Evolutionary conservation across 2,797 vertebrate species (phyloP).

Genomic region (Anisognathus igniventris): DNA sequence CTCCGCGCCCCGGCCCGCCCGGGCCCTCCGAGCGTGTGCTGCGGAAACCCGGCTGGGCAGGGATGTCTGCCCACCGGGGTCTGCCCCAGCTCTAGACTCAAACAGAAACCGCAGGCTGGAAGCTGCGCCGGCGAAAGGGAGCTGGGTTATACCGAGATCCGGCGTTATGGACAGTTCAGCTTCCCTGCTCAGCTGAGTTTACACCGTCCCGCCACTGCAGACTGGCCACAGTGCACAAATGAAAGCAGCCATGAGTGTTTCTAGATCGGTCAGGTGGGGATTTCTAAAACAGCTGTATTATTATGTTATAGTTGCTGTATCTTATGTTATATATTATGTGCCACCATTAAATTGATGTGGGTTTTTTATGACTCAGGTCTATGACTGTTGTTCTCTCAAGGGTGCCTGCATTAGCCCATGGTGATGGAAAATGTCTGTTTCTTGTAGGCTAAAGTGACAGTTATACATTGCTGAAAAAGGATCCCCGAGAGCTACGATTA

Average conservation of each 20-base stretch:
- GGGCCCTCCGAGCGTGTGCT: not conserved
- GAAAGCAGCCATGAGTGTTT: not conserved
- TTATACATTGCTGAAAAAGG: not conserved
- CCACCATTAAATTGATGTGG: not conserved
- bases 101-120: not conserved
- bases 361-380: not conserved
- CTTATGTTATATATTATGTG: not conserved
- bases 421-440: not conserved
- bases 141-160: not conserved
- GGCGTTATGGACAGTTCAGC: rapidly evolving
- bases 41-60: rapidly evolving
- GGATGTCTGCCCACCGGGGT: rapidly evolving
- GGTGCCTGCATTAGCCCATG: not conserved
- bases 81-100: rapidly evolving
- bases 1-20: not conserved
- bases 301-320: not conserved
- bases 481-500: not conserved
- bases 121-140: no score
- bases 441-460: not conserved
- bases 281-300: not conserved
- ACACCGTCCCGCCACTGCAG: rapidly evolving
- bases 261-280: no score
- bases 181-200: not conserved
- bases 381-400: not conserved
- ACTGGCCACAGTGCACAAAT: not conserved